A percentile compares a stretch with the other conserved stretches of the same genome.
Evolutionary conservation across 2,113 vertebrate species (phyloP).

Genomic region (Equus quagga): DNA sequence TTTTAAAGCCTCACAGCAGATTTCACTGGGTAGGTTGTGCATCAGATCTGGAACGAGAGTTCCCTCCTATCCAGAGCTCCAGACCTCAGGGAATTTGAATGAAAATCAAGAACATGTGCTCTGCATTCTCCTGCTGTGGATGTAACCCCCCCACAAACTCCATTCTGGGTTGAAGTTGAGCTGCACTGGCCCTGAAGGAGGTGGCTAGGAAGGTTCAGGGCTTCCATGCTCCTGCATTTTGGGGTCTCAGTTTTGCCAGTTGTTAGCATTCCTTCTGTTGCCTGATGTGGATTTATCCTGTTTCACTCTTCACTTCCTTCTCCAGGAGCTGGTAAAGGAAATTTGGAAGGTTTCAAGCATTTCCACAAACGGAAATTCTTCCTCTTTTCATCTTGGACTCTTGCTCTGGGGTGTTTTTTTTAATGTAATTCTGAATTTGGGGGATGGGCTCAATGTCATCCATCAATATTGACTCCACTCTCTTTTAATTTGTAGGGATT

Average conservation of each 20-base stretch:
- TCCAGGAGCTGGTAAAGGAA: neutral
- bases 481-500: neutral
- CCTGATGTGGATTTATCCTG: neutral
- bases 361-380: neutral
- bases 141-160: too few species aligned
- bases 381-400: neutral
- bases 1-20: neutral
- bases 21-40: neutral
- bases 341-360: neutral
- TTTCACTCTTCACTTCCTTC: neutral
- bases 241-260: neutral
- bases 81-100: neutral
- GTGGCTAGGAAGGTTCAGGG: neutral
- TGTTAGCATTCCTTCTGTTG: neutral
- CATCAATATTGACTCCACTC: neutral
- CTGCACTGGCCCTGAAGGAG: neutral
- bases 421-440: neutral
- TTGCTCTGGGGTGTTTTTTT: neutral
- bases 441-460: neutral
- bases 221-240: neutral
- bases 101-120: neutral
- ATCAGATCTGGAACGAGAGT: neutral
- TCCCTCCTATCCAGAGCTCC: neutral
- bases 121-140: neutral
- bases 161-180: neutral